Percentiles rank a stretch among this genome's conserved stretches.
Conservation (phyloP, 2,113 vertebrate genomes). For the Scytalopus superciliaris region DNA sequence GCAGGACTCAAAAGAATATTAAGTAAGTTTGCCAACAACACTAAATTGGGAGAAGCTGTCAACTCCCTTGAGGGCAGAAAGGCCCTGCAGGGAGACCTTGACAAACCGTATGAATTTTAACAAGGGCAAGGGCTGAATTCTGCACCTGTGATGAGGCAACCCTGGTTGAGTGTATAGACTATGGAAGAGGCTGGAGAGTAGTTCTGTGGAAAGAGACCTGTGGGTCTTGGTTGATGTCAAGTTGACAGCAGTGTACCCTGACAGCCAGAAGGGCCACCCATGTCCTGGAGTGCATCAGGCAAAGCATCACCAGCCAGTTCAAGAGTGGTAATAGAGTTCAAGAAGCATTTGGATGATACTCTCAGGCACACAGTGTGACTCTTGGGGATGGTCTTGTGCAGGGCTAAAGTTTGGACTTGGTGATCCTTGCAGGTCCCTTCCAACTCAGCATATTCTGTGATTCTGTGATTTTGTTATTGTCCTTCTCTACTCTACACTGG, state of each 20-base stretch:
- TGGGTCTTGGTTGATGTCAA: neutral
- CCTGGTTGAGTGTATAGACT: neutral
- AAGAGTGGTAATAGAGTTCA: neutral
- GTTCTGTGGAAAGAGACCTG: neutral
- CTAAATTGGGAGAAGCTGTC: neutral
- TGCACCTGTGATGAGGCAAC: neutral
- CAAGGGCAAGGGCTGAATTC: neutral
- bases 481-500: neutral
- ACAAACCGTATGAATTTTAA: neutral
- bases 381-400: neutral
- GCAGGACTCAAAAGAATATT: neutral
- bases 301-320: neutral
- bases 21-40: neutral
- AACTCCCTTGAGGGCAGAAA: neutral
- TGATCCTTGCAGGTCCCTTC: neutral
- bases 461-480: neutral
- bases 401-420: neutral
- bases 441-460: neutral
- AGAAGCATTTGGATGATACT: neutral
- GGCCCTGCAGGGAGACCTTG: neutral
- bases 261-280: neutral
- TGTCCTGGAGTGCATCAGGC: neutral
- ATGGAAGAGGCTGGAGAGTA: neutral
- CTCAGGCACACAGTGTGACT: neutral
- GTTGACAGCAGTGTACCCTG: neutral